A percentile compares a stretch with the other conserved stretches of the same genome.
Conservation (phyloP, 2,888 invertebrate genomes). For the Epirrhoe alternata region DNA sequence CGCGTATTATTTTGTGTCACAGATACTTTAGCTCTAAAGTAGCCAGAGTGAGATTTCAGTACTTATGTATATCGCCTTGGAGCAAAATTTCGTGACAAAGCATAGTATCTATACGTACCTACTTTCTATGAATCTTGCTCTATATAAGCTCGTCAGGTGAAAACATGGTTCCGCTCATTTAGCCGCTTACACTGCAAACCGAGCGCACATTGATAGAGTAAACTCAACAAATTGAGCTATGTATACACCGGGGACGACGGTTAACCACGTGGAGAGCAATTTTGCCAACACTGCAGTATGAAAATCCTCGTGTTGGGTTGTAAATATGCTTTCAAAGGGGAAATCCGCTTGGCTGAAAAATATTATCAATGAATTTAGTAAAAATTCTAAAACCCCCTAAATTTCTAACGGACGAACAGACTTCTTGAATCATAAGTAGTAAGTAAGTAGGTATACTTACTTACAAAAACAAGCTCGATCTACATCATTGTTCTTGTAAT, state of each 20-base stretch:
- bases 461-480: too few species aligned
- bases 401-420: too few species aligned
- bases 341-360: neutral
- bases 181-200: constrained; percentile 27
- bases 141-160: constrained; percentile 58
- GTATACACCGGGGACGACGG: constrained; percentile 28
- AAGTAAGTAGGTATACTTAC: too few species aligned
- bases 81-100: constrained; percentile 51
- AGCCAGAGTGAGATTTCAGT: neutral
- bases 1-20: neutral
- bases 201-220: constrained; percentile 38
- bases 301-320: constrained; percentile 20
- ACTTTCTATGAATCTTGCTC: constrained; percentile 29
- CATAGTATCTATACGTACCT: neutral
- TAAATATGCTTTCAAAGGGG: constrained; percentile 7
- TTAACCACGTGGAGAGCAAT: constrained; percentile 37
- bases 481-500: too few species aligned
- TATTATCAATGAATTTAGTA: neutral
- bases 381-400: too few species aligned
- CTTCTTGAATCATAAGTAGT: too few species aligned
- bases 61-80: too few species aligned
- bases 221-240: constrained; percentile 42
- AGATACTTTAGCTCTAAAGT: neutral
- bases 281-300: constrained; percentile 30
- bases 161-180: constrained; percentile 62